Conservation (phyloP, 2,888 invertebrate species). For the Noctuana brunneofusca region DNA sequence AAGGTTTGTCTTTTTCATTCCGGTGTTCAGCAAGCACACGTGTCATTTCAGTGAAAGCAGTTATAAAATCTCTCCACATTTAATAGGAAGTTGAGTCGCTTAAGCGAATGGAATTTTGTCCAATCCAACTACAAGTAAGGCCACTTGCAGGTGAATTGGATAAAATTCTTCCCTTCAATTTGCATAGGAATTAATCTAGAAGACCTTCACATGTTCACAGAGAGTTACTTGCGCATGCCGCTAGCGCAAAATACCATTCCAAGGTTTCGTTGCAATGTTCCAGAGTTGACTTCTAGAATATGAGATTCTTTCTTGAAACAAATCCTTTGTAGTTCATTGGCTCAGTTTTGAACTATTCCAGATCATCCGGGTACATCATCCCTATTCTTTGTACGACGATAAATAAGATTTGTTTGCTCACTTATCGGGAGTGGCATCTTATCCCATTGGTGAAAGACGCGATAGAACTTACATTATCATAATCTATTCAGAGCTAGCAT, state of each 20-base stretch:
- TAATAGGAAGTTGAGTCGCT: not conserved
- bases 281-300: too few species aligned
- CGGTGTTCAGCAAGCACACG: not conserved
- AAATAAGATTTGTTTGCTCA: slow-evolving; percentile 4
- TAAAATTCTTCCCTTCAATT: too few species aligned
- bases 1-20: not conserved
- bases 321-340: too few species aligned
- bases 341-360: not conserved
- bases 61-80: not conserved
- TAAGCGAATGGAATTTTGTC: too few species aligned
- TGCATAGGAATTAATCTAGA: too few species aligned
- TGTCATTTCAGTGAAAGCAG: not conserved
- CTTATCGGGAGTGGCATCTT: not conserved
- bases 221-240: too few species aligned
- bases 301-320: too few species aligned
- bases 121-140: too few species aligned
- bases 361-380: not conserved
- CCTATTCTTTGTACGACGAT: not conserved
- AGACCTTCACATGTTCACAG: too few species aligned
- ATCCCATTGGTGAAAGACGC: slow-evolving; percentile 5
- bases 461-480: slow-evolving; percentile 22
- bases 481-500: slow-evolving; percentile 28
- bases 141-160: too few species aligned
- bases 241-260: too few species aligned
- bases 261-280: too few species aligned